A percentile compares a stretch with the other conserved stretches of the same genome.
phyloP scores from a whole-genome alignment of 2,797 vertebrate genomes.

The Limosa lapponica region DNA sequence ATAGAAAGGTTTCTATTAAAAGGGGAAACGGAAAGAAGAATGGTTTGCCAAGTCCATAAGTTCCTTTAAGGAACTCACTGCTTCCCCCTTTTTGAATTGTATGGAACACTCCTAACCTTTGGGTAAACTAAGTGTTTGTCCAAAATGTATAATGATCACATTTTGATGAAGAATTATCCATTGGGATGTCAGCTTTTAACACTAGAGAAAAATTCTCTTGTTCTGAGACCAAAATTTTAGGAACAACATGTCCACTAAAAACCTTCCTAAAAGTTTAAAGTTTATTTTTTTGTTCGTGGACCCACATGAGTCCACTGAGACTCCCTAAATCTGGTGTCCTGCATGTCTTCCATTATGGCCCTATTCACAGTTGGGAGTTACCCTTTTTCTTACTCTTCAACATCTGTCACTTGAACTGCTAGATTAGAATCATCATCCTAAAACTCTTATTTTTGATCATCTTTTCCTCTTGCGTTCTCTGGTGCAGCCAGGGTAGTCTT shows the following conservation, averaged over 20 bases:
- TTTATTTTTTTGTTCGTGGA: not conserved
- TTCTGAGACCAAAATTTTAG: not conserved
- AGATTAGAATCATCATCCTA: not conserved
- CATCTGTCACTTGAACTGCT: not conserved
- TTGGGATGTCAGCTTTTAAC: not conserved
- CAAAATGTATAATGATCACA: not conserved
- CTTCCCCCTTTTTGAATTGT: not conserved
- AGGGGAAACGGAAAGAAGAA: not conserved
- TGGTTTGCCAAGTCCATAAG: not conserved
- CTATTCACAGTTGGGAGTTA: not conserved
- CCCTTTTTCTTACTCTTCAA: not conserved
- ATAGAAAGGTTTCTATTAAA: not conserved
- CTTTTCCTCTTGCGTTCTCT: not conserved
- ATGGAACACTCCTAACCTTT: not conserved
- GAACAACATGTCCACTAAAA: not conserved
- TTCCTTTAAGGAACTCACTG: constrained; percentile 23
- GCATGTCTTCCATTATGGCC: not conserved
- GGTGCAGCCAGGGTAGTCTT: not conserved
- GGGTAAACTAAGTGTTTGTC: not conserved
- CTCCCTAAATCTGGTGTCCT: not conserved
- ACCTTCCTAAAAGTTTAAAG: not conserved
- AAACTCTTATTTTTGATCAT: not conserved
- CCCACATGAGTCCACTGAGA: not conserved
- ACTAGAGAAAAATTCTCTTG: not conserved
- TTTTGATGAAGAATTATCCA: not conserved